Evolutionary conservation across 2,113 vertebrate genomes (phyloP).

Genomic region (Typhlomys cinereus): DNA sequence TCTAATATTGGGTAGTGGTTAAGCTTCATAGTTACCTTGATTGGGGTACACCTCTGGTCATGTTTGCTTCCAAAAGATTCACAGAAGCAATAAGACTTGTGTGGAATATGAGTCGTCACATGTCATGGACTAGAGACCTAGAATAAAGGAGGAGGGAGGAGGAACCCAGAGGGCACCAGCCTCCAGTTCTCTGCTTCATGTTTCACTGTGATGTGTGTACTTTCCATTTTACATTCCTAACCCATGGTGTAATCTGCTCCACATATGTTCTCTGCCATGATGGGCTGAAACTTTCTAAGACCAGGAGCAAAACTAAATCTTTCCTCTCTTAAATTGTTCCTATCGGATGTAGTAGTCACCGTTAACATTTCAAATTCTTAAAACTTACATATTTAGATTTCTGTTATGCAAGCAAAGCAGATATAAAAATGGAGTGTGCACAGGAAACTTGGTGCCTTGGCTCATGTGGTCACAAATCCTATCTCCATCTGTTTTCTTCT

Average conservation of each 20-base stretch:
- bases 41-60: no score
- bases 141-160: background rate
- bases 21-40: background rate
- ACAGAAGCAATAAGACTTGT: background rate
- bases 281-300: background rate
- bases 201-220: background rate
- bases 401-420: background rate
- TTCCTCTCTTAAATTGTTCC: background rate
- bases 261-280: background rate
- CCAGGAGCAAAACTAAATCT: background rate
- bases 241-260: background rate
- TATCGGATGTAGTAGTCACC: background rate
- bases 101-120: background rate
- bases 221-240: background rate
- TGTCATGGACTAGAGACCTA: background rate
- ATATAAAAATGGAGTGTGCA: accelerated
- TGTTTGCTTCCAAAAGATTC: background rate
- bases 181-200: background rate
- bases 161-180: background rate
- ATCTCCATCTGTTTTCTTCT: background rate
- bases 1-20: background rate
- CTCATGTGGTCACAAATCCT: background rate
- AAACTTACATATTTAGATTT: background rate
- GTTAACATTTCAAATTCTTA: background rate
- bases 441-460: background rate